A percentile compares a stretch with the other conserved stretches of the same genome.
phyloP scores from a whole-genome alignment of 2,888 invertebrate species.

The Smittia sp. region DNA sequence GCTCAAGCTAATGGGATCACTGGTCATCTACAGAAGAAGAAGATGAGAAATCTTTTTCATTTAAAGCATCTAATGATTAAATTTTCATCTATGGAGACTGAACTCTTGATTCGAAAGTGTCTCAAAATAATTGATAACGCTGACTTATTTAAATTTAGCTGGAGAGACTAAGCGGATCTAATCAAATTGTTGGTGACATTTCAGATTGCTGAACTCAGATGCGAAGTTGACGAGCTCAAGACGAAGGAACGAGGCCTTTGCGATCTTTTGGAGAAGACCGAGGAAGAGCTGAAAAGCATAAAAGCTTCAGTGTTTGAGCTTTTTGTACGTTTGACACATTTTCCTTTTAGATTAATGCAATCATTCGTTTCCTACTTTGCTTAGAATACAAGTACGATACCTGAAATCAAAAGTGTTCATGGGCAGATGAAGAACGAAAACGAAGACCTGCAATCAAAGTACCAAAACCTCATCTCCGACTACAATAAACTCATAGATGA shows the following conservation, averaged over 20 bases:
- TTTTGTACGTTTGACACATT: slow-evolving; percentile 25
- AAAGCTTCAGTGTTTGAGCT: slow-evolving; percentile 32
- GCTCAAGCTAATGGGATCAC: too few species aligned
- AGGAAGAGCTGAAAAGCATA: slow-evolving; percentile 34
- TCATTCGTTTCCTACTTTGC: background rate
- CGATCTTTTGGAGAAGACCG: slow-evolving; percentile 21
- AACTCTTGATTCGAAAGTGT: too few species aligned
- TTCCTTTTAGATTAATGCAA: background rate
- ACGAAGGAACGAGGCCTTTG: slow-evolving; percentile 16
- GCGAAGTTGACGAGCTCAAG: background rate
- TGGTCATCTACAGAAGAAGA: too few species aligned
- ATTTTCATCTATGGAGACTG: too few species aligned
- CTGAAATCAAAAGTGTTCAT: slow-evolving; percentile 24
- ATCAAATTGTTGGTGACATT: background rate
- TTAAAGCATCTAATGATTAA: too few species aligned
- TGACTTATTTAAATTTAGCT: too few species aligned
- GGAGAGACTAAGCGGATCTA: background rate
- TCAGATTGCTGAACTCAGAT: background rate
- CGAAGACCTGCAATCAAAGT: slow-evolving; percentile 20
- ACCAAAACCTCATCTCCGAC: background rate
- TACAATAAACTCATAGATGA: slow-evolving; percentile 33
- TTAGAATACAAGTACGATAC: slow-evolving; percentile 22
- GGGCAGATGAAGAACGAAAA: slow-evolving; percentile 21
- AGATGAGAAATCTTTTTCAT: too few species aligned
- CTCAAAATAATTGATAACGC: too few species aligned